Base-by-base conservation (phyloP, 1,140 invertebrate species). In the Drosophila novamexicana region DNA sequence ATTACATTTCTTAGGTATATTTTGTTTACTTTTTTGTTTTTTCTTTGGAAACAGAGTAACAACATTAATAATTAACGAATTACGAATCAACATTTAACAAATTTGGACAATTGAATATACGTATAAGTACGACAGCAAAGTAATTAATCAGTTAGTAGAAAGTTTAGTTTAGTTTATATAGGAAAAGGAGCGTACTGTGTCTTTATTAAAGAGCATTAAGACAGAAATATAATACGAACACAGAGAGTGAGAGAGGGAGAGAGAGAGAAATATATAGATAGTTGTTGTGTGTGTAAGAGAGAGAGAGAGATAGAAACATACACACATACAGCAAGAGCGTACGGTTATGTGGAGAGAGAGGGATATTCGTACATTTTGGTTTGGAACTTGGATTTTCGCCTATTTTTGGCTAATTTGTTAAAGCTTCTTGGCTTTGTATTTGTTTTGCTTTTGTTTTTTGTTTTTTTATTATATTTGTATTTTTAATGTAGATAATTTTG, bases 61-160 rank as follows among this genome's bases (percentile, higher is more conserved):
- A 73, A 76, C 69, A 72, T 67, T 63, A 57, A 54, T 52, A 73
- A 67, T 59, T 57, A 68, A 36, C 74, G 54, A 22, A 79, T 66
- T 75, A 85, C 63, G 65, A 82, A 82, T 76, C 42, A 85, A 84
- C 77, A 83, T 69, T 77, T 72, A 89, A 80, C 77, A 89, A 80
- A 73, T 75, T 73, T 66, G 69, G 66, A 88, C 67, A 69, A 42
- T 74, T 68, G 36, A 69, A 57, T 72, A 59, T 77, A 83, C 83
- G 84, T 59, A 83, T 79, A 80, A 83, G 53, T 83, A 89, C 70
- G 80, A 89, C 84, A 88, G 77, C 84, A 88, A 86, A 86, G 67
- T 80, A 83, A 88, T 66, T 86, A 83, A 89, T 18, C 74, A 89
- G 63, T 77, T 82, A 88, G 53, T 70, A 64, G 61, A 81, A 79